Conservation (phyloP, 2,888 invertebrate genomes). For the Temnothorax ravouxi region DNA sequence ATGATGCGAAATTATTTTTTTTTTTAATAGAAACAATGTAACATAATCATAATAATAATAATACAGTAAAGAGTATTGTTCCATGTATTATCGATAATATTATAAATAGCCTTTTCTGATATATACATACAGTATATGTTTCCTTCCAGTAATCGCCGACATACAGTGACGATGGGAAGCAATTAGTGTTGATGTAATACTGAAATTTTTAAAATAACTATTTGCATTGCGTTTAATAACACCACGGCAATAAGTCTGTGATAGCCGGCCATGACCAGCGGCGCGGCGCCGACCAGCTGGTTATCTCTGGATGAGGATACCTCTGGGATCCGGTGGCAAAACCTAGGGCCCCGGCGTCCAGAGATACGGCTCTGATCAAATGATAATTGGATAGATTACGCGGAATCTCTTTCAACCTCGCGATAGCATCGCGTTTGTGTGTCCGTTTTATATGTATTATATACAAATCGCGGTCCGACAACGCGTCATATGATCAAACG, state of each 20-base stretch:
- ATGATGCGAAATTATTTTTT: not conserved
- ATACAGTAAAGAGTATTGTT: not conserved
- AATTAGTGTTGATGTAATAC: not conserved
- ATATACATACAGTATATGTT: too few species aligned
- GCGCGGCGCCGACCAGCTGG: conserved; percentile 7
- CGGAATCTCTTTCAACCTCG: conserved; percentile 82
- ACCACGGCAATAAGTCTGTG: not conserved
- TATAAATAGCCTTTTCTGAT: not conserved
- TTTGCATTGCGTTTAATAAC: conserved; percentile 3
- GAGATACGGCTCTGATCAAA: conserved; percentile 80
- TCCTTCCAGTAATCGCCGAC: not conserved
- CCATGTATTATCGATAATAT: not conserved
- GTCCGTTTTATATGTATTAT: conserved; percentile 81
- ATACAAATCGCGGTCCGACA: conserved; percentile 73
- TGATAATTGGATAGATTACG: conserved; percentile 86
- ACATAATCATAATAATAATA: not conserved
- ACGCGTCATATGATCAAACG: conserved; percentile 62
- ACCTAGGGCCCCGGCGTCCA: conserved; percentile 59
- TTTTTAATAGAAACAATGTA: not conserved
- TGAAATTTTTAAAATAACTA: not conserved
- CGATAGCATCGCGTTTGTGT: conserved; percentile 84
- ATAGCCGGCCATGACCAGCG: conserved; percentile 1
- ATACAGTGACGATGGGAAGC: not conserved
- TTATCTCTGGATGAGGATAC: conserved; percentile 37
- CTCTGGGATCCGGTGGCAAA: conserved; percentile 60